These are phyloP conservation scores for Zeugodacus cucurbitae DNA, from an alignment of 1,140 invertebrate species.

Conservation along the genomic window DNA sequence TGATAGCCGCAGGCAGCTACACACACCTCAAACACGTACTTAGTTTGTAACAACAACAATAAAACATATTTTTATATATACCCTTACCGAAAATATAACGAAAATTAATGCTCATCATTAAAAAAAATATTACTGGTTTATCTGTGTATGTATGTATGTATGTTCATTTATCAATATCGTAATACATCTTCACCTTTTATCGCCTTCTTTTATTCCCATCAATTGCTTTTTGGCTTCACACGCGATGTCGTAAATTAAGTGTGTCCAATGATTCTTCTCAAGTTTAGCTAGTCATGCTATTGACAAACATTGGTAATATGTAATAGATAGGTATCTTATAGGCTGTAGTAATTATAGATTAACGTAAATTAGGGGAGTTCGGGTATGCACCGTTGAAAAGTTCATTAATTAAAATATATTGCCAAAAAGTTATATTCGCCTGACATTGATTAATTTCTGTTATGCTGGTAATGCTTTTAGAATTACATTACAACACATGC, in stretches of 20 bases:
- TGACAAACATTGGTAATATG: neutral
- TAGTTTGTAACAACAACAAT: neutral
- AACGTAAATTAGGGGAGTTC: neutral
- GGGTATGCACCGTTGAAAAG: neutral
- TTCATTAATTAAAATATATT: neutral
- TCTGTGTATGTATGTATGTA: neutral
- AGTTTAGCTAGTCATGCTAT: neutral
- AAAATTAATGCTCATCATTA: neutral
- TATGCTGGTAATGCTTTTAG: neutral
- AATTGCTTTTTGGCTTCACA: constrained; percentile 13
- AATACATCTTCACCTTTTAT: constrained; percentile 26
- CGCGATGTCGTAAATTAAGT: constrained; percentile 29
- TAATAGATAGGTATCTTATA: no score
- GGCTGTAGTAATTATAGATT: no score
- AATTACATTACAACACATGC: neutral
- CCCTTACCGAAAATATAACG: neutral
- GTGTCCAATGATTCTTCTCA: neutral
- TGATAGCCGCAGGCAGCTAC: neutral
- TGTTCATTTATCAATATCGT: neutral
- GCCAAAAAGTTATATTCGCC: neutral
- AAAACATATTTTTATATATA: neutral
- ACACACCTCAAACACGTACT: neutral
- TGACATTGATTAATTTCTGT: neutral
- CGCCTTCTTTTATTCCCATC: neutral
- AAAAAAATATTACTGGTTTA: neutral